These are phyloP conservation scores for Hycleus cichorii DNA, from an alignment of 1,140 invertebrate species.

Conservation along the genomic window DNA sequence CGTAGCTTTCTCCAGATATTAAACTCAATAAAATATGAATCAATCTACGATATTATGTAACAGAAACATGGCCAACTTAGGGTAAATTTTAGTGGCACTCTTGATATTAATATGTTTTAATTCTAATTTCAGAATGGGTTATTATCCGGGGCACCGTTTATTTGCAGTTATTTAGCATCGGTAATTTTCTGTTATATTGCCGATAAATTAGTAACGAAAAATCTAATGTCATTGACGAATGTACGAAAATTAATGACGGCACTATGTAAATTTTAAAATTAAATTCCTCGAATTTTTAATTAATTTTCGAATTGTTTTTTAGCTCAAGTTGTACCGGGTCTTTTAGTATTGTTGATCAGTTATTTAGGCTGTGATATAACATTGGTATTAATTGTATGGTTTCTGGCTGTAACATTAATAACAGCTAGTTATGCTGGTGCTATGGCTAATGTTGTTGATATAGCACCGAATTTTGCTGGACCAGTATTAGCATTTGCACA, in stretches of 20 bases:
- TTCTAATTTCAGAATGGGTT: slow-evolving; percentile 52
- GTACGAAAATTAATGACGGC: slow-evolving; percentile 63
- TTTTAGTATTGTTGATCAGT: slow-evolving; percentile 56
- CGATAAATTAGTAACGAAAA: slow-evolving; percentile 53
- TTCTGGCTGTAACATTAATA: slow-evolving; percentile 61
- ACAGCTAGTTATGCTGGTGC: slow-evolving; percentile 66
- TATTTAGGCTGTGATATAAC: slow-evolving; percentile 56
- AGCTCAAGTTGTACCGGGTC: slow-evolving; percentile 63
- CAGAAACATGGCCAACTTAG: no score
- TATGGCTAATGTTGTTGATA: slow-evolving; percentile 70
- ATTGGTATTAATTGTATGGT: slow-evolving; percentile 57
- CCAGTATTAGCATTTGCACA: slow-evolving; percentile 66
- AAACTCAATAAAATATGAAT: no score
- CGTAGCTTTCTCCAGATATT: no score
- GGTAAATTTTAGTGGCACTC: neutral
- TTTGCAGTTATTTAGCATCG: slow-evolving; percentile 62
- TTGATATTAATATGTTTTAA: neutral
- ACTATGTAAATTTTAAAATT: slow-evolving; percentile 33
- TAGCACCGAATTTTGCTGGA: slow-evolving; percentile 64
- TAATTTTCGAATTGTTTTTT: slow-evolving; percentile 7
- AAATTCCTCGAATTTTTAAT: neutral
- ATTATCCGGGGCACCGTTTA: slow-evolving; percentile 57
- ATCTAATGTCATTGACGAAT: slow-evolving; percentile 54
- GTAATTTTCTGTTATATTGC: slow-evolving; percentile 63
- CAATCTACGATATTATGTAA: neutral